Evolutionary conservation across 2,113 vertebrate species (phyloP).

Genomic region (Eurypyga helias): DNA sequence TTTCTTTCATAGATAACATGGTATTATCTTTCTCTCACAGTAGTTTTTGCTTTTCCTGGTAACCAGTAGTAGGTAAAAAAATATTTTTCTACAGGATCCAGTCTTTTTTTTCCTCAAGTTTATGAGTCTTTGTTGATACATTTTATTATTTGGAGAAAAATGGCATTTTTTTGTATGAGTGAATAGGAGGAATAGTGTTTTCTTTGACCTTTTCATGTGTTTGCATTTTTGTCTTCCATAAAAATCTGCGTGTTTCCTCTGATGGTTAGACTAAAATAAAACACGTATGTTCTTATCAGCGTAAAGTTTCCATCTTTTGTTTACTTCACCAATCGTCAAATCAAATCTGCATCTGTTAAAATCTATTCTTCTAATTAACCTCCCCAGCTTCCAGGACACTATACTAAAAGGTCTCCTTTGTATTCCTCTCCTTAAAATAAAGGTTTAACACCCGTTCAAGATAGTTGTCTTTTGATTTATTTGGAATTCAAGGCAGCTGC

Average conservation of each 20-base stretch:
- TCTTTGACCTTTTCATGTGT: not conserved
- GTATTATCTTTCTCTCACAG: not conserved
- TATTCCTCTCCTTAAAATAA: not conserved
- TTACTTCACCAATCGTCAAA: not conserved
- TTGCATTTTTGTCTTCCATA: not conserved
- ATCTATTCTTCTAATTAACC: not conserved
- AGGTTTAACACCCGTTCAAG: not conserved
- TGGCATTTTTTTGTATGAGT: not conserved
- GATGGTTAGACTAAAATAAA: not conserved
- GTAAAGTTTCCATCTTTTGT: slow-evolving; percentile 8
- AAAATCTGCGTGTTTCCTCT: not conserved
- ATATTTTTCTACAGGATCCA: not conserved
- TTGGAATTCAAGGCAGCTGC: not conserved
- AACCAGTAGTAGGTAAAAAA: not conserved
- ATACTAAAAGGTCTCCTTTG: not conserved
- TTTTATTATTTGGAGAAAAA: not conserved
- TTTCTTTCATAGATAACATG: not conserved
- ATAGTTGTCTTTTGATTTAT: not conserved
- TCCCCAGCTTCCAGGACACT: not conserved
- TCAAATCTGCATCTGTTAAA: not conserved
- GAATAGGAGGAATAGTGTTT: not conserved
- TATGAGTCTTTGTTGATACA: not conserved
- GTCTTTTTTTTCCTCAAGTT: not conserved
- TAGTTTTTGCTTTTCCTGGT: not conserved
- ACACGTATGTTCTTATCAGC: not conserved